These are phyloP conservation scores for Antrozous pallidus DNA, from an alignment of 2,797 vertebrate genomes.

Conservation along the genomic window DNA sequence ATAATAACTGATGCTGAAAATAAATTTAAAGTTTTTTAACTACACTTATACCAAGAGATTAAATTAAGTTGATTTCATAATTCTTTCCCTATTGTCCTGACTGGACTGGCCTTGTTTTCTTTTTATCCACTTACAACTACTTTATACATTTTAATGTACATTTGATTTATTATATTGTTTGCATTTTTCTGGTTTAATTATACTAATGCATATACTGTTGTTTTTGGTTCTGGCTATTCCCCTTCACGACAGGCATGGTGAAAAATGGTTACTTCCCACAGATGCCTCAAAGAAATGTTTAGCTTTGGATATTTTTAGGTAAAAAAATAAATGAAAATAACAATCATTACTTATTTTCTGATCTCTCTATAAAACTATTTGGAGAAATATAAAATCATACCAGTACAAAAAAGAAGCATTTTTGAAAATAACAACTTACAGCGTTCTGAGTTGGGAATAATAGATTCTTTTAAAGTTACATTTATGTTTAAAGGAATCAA, in stretches of 20 bases:
- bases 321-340: background rate
- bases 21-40: background rate
- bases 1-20: background rate
- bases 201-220: background rate
- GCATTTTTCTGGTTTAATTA: background rate
- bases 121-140: background rate
- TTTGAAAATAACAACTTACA: background rate
- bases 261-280: background rate
- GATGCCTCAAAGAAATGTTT: background rate
- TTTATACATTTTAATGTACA: background rate
- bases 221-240: background rate
- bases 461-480: background rate
- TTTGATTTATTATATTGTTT: constrained; percentile 12
- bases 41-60: background rate
- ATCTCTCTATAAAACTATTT: background rate
- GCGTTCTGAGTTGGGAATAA: background rate
- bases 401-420: background rate
- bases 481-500: background rate
- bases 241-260: background rate
- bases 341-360: background rate
- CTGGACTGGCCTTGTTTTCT: background rate
- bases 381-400: background rate
- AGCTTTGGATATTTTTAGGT: background rate
- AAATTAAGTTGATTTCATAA: background rate
- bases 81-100: background rate